Conservation (phyloP, 2,797 vertebrate species). For the Malacoraja senta region DNA sequence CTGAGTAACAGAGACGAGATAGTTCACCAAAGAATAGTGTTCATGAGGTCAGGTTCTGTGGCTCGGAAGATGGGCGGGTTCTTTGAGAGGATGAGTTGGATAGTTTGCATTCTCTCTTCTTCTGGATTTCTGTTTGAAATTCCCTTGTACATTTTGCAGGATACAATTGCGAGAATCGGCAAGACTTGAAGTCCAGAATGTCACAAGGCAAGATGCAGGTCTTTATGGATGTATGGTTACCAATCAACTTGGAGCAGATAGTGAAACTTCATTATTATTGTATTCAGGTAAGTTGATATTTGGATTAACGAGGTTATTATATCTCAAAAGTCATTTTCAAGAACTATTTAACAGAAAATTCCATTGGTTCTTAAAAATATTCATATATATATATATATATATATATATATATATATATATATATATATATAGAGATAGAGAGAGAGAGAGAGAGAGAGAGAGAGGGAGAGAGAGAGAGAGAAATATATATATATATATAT, state of each 20-base stretch:
- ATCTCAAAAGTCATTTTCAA: not conserved
- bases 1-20: not conserved
- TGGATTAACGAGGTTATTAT: not conserved
- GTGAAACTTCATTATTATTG: slow-evolving; percentile 61
- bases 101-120: not conserved
- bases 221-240: slow-evolving; percentile 67
- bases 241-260: slow-evolving; percentile 64
- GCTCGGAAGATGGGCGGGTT: not conserved
- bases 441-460: no score
- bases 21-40: not conserved
- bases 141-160: slow-evolving; percentile 48
- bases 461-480: no score
- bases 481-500: not conserved
- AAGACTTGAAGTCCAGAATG: slow-evolving; percentile 63
- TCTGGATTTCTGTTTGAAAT: not conserved
- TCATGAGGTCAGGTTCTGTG: not conserved
- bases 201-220: slow-evolving; percentile 62
- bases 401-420: no score
- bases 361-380: not conserved
- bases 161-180: slow-evolving; percentile 57
- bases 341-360: not conserved
- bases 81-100: not conserved
- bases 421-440: no score
- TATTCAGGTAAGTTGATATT: slow-evolving; percentile 61
- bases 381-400: not conserved